Base-by-base conservation (phyloP, 2,113 vertebrate species). In the Lipotes vexillifer region DNA sequence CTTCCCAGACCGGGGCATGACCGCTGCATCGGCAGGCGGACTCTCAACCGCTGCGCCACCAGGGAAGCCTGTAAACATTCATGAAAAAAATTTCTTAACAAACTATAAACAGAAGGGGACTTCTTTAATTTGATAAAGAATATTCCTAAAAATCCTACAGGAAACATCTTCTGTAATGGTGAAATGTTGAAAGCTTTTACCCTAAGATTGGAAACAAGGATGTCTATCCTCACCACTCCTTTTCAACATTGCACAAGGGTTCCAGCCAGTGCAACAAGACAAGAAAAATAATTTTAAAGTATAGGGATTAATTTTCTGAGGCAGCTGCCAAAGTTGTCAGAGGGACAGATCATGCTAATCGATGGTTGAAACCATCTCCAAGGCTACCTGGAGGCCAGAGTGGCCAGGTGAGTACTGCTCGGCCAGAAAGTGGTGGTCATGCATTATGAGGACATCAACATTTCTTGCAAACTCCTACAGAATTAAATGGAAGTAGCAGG, bases 71-170 rank as follows among this genome's bases (percentile, higher is more conserved):
- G 31, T 57, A 83, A 69, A n/a, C 55, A 82, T 83, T 69, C 61
- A 63, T 83, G 36, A 94, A 90, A 75, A 87, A 94, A 96, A 65
- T 63, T 31, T 77, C 55, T 84, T 85, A 84, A 55, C 71, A 72
- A 65, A 41, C 77, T 66, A 72, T 44, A 36, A 38, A 57, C 72
- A 85, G 29, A 92, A 65, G n/a, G 12, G 38, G 18, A 91, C 36
- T 17, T 52, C 59, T 78, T 21, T 88, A 74, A 59, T 88, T 74
- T 59, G 36, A n/a, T 36, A 49, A 75, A 75, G 25, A 10, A 1
- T 61, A 69, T 89, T 49, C 61, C n/a, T 36, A 25, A 93, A 89
- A 63, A 80, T 46, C 44, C 69, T 87, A 65, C 0, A 55, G 71
- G 29, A 93, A 61, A 88, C 59, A 31, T 68, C 33, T 88, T 89